Evolutionary conservation across 2,113 vertebrate genomes (phyloP), one percentile per base, ranked within the genome.

Genomic region (Suncus etruscus): DNA sequence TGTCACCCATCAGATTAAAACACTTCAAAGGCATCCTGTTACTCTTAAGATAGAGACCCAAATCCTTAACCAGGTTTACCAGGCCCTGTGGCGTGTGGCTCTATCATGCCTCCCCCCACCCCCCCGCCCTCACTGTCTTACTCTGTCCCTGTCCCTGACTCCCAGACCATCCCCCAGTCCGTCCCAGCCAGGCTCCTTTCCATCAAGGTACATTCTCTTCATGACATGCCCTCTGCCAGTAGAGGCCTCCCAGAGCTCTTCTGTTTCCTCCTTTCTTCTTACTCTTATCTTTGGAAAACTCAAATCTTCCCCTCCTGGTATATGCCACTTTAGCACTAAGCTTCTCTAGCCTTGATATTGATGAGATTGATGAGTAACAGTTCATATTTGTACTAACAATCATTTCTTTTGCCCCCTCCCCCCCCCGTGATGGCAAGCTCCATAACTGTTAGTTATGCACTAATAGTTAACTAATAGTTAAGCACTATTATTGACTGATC

Each of bases 1-100:
- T 86, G 89, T 90, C 89, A 93, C 83, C 77, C 89, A 96, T 91
- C 91, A 94, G 93, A 96, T 96, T 95, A 95, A 93, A 90, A 92
- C 65, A 95, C 92, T 94, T 96, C 91, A 96, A 94, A 96, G 81
- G 65, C 87, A 95, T 81, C 86, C 89, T 95, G 94, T 83, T 90
- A 90, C 61, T 88, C 81, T 92, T 61, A 83, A 86, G 79, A 95
- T 90, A 96, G 88, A 95, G 65, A 86, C 74, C 70, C 91, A 95
- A 96, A 93, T 90, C 83, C 84, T 93, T 74, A 84, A 87, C 94
- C 81, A 93, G 48, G 72, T 81, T 92, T 61, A 94, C 32, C 81
- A 78, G 68, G 51, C 50, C 48, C 39, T 39, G 68, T n/a, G 48
- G 20, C 89, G 58, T 79, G 51, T 16, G 86, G 65, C 32, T 18